A percentile compares a stretch with the other conserved stretches of the same genome.
These are phyloP conservation scores for Remorina albescens DNA, from an alignment of 2,797 vertebrate species.

Conservation along the genomic window DNA sequence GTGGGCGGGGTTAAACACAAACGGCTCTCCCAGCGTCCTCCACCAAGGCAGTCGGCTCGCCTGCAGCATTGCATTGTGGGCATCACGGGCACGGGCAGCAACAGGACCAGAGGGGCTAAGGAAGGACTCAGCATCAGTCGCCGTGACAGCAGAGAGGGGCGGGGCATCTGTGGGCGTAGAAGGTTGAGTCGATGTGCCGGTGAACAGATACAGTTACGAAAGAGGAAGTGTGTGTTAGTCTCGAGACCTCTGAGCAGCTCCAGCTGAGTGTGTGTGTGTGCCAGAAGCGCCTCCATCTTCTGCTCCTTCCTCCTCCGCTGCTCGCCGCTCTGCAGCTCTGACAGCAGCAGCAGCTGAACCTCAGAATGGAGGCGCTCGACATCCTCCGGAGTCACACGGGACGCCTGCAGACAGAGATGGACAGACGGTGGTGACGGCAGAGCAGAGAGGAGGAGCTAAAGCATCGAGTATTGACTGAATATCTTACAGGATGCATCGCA, in stretches of 20 bases:
- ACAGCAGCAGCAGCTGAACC: constrained; percentile 87
- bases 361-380: constrained; percentile 87
- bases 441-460: background rate
- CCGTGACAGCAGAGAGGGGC: constrained; percentile 80
- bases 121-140: constrained; percentile 82
- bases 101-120: constrained; percentile 87
- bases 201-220: too few species aligned
- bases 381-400: constrained; percentile 82
- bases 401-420: constrained; percentile 68
- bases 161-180: constrained; percentile 85
- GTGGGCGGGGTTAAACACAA: constrained; percentile 56
- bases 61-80: constrained; percentile 88
- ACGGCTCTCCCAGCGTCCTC: constrained; percentile 85
- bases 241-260: constrained; percentile 64
- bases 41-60: constrained; percentile 89
- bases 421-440: background rate
- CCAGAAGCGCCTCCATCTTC: constrained; percentile 87
- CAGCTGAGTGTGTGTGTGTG: constrained; percentile 91
- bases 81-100: constrained; percentile 86
- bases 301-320: constrained; percentile 81
- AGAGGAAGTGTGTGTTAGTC: background rate
- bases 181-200: too few species aligned
- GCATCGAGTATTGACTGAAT: background rate
- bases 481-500: constrained; percentile 86
- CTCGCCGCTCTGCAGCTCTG: constrained; percentile 84